Evolutionary conservation across 2,888 invertebrate genomes (phyloP).

Genomic region (Amphipyra tragopoginis): DNA sequence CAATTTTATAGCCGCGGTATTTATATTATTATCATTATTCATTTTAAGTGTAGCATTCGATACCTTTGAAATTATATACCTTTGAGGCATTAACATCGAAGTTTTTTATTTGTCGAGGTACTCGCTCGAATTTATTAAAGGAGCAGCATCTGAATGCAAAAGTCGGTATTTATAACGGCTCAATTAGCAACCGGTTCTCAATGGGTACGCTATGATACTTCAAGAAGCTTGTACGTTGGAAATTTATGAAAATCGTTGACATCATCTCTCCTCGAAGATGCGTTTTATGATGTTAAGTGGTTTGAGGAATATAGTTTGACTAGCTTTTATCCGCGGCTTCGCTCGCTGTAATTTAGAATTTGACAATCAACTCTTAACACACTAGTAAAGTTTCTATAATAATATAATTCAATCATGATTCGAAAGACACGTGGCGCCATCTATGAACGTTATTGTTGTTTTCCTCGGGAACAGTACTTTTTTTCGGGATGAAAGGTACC

Average conservation of each 20-base stretch:
- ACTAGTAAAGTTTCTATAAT: no score
- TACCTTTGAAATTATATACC: conserved; percentile 70
- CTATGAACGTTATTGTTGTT: no score
- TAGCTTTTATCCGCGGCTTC: no score
- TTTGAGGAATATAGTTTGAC: conserved; percentile 25
- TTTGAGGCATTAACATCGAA: conserved; percentile 61
- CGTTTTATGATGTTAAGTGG: conserved; percentile 17
- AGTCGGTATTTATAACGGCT: conserved; percentile 71
- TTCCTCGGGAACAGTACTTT: no score
- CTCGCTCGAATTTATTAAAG: conserved; percentile 60
- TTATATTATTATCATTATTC: conserved; percentile 73
- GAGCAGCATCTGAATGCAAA: conserved; percentile 64
- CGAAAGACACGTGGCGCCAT: no score
- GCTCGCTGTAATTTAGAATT: no score
- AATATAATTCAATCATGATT: no score
- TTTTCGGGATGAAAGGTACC: no score
- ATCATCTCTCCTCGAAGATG: conserved; percentile 59
- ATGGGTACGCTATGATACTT: conserved; percentile 63
- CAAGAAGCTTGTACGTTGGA: conserved; percentile 60
- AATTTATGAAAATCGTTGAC: conserved; percentile 76
- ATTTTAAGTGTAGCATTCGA: conserved; percentile 75
- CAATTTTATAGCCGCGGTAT: conserved; percentile 64
- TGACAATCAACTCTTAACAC: no score
- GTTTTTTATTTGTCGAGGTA: conserved; percentile 52
- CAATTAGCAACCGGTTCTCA: conserved; percentile 73